Percentiles rank a stretch among this genome's conserved stretches.
phyloP scores from a whole-genome alignment of 2,113 vertebrate species.

The Probosciger aterrimus region DNA sequence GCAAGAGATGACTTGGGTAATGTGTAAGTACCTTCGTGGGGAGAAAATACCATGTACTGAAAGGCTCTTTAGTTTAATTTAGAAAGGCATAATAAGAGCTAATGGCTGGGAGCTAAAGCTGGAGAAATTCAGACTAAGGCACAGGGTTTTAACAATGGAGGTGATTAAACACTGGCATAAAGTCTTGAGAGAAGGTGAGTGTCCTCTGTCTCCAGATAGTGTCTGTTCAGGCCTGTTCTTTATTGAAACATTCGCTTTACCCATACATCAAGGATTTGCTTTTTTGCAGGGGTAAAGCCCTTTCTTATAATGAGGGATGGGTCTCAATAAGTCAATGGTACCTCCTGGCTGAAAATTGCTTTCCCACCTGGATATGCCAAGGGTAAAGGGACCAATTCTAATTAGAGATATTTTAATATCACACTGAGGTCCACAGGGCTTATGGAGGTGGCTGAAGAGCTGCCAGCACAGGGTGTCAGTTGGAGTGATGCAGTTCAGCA shows the following conservation, averaged over 20 bases:
- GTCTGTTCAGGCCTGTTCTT: neutral
- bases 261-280: neutral
- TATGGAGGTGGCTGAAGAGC: neutral
- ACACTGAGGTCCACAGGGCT: neutral
- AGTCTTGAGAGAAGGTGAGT: neutral
- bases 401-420: neutral
- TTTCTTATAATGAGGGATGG: neutral
- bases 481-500: neutral
- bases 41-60: neutral
- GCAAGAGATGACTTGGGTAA: slow-evolving; percentile 12
- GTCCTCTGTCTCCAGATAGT: neutral
- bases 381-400: neutral
- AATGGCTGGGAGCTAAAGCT: neutral
- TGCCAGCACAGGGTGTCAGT: neutral
- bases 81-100: slow-evolving; percentile 5
- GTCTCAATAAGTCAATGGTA: neutral
- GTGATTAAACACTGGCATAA: neutral
- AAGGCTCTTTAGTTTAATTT: neutral
- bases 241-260: neutral
- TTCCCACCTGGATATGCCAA: neutral
- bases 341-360: neutral
- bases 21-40: neutral
- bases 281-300: neutral
- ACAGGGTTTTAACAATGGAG: neutral
- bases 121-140: neutral